These are phyloP conservation scores for Notodonta dromedarius DNA, from an alignment of 2,888 invertebrate species.

Conservation along the genomic window DNA sequence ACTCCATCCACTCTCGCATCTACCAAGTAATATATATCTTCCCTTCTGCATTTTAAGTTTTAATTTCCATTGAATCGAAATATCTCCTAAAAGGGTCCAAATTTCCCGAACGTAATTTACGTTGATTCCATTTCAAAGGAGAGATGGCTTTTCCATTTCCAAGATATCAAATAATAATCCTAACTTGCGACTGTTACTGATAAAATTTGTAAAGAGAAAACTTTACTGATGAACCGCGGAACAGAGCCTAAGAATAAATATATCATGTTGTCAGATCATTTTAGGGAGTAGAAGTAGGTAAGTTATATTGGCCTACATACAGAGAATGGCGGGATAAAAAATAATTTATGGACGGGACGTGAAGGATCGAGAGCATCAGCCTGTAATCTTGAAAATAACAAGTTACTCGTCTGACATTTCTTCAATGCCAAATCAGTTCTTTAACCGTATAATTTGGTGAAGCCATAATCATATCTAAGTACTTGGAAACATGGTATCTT, in stretches of 20 bases:
- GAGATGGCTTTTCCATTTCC: slow-evolving; percentile 24
- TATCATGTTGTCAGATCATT: neutral
- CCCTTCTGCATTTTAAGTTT: slow-evolving; percentile 50
- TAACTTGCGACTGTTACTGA: neutral
- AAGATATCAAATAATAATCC: slow-evolving; percentile 2
- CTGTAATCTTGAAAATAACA: slow-evolving; percentile 25
- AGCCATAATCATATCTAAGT: too few species aligned
- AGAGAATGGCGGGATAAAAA: neutral
- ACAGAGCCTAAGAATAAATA: neutral
- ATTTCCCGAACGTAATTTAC: slow-evolving; percentile 48
- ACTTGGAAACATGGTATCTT: too few species aligned
- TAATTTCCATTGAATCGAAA: slow-evolving; percentile 45
- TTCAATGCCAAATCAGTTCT: neutral
- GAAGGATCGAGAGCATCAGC: neutral
- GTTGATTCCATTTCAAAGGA: slow-evolving; percentile 46
- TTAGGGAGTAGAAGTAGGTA: neutral
- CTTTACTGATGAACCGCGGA: neutral
- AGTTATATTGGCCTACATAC: slow-evolving; percentile 9
- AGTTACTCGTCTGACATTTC: slow-evolving; percentile 6
- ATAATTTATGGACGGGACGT: slow-evolving; percentile 8
- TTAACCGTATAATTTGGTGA: too few species aligned
- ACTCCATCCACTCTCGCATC: slow-evolving; percentile 41
- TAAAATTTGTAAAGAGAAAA: slow-evolving; percentile 1
- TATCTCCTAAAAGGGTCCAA: slow-evolving; percentile 46
- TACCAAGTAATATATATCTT: slow-evolving; percentile 56